Conservation (phyloP, 2,888 invertebrate species). For the Fragum sueziense region DNA sequence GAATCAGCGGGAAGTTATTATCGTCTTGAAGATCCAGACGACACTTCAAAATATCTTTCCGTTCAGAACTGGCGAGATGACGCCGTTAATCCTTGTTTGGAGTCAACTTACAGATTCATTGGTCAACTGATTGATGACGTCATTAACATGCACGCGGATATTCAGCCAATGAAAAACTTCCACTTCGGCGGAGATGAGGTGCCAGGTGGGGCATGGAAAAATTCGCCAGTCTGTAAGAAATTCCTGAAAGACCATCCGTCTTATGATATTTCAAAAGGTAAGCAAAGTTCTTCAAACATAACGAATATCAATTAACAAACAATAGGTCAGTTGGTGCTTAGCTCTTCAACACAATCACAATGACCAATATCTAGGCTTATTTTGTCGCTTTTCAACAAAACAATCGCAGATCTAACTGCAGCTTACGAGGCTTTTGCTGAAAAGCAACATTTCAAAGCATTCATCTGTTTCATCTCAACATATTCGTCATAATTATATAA, state of each 20-base stretch:
- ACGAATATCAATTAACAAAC: no score
- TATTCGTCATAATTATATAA: no score
- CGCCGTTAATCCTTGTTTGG: constrained; percentile 69
- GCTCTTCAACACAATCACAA: no score
- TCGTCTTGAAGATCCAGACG: constrained; percentile 70
- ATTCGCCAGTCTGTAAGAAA: constrained; percentile 7
- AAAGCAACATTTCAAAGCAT: no score
- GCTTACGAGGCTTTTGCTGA: no score
- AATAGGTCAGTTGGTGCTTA: no score
- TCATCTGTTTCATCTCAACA: no score
- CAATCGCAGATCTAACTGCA: no score
- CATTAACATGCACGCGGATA: constrained; percentile 65
- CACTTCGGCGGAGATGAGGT: constrained; percentile 78
- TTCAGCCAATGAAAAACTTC: constrained; percentile 66
- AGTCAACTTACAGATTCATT: constrained; percentile 63
- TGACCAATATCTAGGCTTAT: no score
- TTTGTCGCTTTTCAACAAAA: no score
- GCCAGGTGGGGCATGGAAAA: constrained; percentile 66
- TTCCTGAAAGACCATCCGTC: background rate
- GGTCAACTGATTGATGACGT: constrained; percentile 55
- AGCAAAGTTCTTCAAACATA: no score
- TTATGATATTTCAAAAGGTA: no score
- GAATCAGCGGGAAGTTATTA: constrained; percentile 43
- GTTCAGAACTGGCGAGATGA: constrained; percentile 68
- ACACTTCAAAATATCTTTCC: constrained; percentile 8